Base-by-base conservation (phyloP, 2,113 vertebrate genomes). In the Bombycilla garrulus region DNA sequence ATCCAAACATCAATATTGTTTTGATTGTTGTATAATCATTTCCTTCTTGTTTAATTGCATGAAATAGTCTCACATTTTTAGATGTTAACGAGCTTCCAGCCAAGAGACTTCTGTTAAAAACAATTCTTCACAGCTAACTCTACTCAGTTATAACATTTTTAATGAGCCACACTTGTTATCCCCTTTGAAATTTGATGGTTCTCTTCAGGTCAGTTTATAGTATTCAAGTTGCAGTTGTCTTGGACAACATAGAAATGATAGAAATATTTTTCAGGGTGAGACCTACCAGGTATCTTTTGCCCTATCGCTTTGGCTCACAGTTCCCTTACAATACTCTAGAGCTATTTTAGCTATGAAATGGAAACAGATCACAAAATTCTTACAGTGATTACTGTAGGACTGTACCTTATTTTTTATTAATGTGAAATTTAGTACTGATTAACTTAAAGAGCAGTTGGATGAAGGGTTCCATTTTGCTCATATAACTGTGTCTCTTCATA, bases 1-100 rank as follows among this genome's bases (percentile, higher is more conserved):
- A 95, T 80, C 18, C 57, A 85, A 95, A 81, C 38, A 47, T 7
- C 61, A 74, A 71, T 77, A 90, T 61, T 93, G 62, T 95, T 95
- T 93, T 92, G 65, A 83, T 77, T 92, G 74, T 87, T 94, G 47
- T 88, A 45, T 74, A 93, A 94, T 81, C 38, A 89, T 87, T 78
- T 86, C 40, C 54, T 76, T 80, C 65, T 72, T 86, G 29, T 60
- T 93, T 79, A 50, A 29, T 50, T 91, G 44, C 61, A 36, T 58
- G 31, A 84, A 76, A 62, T 62, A 83, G 36, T 83, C 25, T 24
- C 44, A 51, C 20, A 40, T 47, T 96, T 96, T 90, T 4, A 47
- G 42, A 48, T 10, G 36, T 82, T 84, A 66, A 26, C 81, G 71
- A 83, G n/a, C 15, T 80, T 42, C 11, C n/a, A 93, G 72, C 6